Base-by-base conservation (phyloP, 2,888 invertebrate species). In the Caenorhabditis auriculariae region DNA sequence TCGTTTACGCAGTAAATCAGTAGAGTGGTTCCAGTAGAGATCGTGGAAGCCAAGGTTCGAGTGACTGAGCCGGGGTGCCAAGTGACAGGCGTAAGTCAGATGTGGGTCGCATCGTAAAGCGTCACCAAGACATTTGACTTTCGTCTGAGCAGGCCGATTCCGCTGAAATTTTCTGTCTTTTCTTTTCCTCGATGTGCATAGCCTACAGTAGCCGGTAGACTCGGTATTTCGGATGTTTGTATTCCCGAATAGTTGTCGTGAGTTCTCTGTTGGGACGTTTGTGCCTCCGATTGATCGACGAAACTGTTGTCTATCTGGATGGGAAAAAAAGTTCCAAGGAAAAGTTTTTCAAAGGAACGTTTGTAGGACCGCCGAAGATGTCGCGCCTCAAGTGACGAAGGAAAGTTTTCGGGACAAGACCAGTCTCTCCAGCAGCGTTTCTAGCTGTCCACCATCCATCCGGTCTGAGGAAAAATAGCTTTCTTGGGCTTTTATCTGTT, bases 41-140 rank as follows among this genome's bases (percentile, higher is more conserved):
- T 75, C 75, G 54, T 75, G 75, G 42, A 75, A 75, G 21, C 62
- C 64, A 4, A 75, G 61, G 55, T 75, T 73, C 0, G 75, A 72
- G 15, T 56, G 60, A 27, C 67, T 67, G 1, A 74, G 54, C n/a
- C 73, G 42, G 17, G 75, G 75, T 23, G 69, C 56, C 29, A 75
- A 32, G 50, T 75, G 75, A 28, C 75, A 75, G 9, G 63, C 48
- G 7, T 54, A 54, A 2, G 67, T 56, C 0, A 74, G 51, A 54
- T 74, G 74, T 19, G 54, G 39, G 28, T 74, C 74, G 24, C 46
- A 27, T 4, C 61, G 39, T 15, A 60, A 57, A 5, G 61, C 59
- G 29, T 63, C 62, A 6, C 71, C 71, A 3, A 71, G 60, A 55
- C 69, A 66, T 6, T 43, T 49, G 5, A 46, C n/a, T n/a, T n/a